Percentiles rank a stretch among this genome's conserved stretches.
Evolutionary conservation across 2,888 invertebrate genomes (phyloP).

Genomic region (Melipona beecheii): DNA sequence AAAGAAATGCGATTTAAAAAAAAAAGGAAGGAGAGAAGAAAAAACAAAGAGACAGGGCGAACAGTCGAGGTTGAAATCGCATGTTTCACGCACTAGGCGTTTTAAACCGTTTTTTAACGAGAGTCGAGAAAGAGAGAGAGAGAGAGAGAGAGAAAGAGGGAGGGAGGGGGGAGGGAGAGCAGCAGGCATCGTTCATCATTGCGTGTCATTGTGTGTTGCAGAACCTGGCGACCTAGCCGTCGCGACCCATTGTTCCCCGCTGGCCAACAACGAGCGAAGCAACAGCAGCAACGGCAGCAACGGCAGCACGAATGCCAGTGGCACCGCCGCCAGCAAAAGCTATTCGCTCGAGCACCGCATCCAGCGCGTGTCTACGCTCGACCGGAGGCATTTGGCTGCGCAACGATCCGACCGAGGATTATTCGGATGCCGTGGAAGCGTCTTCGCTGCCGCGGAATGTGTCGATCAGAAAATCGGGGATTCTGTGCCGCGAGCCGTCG

Average conservation of each 20-base stretch:
- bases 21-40: neutral
- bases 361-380: constrained; percentile 55
- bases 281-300: constrained; percentile 51
- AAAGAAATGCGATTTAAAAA: constrained; percentile 6
- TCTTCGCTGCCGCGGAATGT: constrained; percentile 60
- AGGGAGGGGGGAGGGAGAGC: neutral
- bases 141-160: too few species aligned
- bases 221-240: constrained; percentile 83
- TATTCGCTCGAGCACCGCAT: constrained; percentile 59
- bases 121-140: constrained; percentile 22
- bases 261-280: constrained; percentile 61
- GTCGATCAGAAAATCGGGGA: constrained; percentile 53
- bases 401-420: constrained; percentile 62
- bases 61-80: constrained; percentile 45
- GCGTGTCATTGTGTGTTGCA: constrained; percentile 76
- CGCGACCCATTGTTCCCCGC: constrained; percentile 72
- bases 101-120: constrained; percentile 73
- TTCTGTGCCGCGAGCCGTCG: constrained; percentile 26
- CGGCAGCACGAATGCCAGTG: constrained; percentile 44
- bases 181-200: constrained; percentile 61
- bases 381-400: constrained; percentile 57
- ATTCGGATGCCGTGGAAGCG: constrained; percentile 58
- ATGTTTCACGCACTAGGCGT: constrained; percentile 59
- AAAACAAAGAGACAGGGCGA: constrained; percentile 13
- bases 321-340: constrained; percentile 56